phyloP scores from a whole-genome alignment of 2,888 invertebrate species.

The Trichopoda pennipes region DNA sequence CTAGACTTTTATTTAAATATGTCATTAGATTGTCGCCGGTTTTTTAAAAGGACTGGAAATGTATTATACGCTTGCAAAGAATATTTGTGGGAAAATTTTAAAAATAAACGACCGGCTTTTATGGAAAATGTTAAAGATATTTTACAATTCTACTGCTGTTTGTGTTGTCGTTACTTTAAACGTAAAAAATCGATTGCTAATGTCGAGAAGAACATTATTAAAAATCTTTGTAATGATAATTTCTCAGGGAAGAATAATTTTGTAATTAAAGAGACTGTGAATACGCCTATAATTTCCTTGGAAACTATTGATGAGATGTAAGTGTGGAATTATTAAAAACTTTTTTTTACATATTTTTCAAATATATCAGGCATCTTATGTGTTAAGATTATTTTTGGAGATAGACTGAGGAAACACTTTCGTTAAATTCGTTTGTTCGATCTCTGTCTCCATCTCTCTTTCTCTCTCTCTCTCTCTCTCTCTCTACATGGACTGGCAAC shows the following conservation, averaged over 20 bases:
- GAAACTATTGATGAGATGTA: slow-evolving; percentile 67
- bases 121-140: slow-evolving; percentile 70
- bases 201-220: slow-evolving; percentile 62
- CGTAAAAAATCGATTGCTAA: slow-evolving; percentile 78
- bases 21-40: slow-evolving; percentile 25
- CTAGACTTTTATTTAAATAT: slow-evolving; percentile 37
- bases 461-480: no score
- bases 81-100: slow-evolving; percentile 72
- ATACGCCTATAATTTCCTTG: slow-evolving; percentile 68
- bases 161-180: slow-evolving; percentile 74
- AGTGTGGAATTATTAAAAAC: slow-evolving; percentile 28
- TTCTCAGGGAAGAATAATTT: slow-evolving; percentile 11
- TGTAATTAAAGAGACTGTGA: slow-evolving; percentile 28
- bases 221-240: slow-evolving; percentile 62
- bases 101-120: slow-evolving; percentile 70
- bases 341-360: not conserved
- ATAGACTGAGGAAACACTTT: no score
- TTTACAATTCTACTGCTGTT: slow-evolving; percentile 72
- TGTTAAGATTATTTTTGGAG: no score
- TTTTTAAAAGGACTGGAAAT: slow-evolving; percentile 62
- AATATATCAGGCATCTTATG: no score
- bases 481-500: no score
- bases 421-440: no score
- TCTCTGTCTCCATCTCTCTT: no score
- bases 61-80: slow-evolving; percentile 67